Base-by-base conservation (phyloP, 1,140 invertebrate genomes). In the Zophobas morio region DNA sequence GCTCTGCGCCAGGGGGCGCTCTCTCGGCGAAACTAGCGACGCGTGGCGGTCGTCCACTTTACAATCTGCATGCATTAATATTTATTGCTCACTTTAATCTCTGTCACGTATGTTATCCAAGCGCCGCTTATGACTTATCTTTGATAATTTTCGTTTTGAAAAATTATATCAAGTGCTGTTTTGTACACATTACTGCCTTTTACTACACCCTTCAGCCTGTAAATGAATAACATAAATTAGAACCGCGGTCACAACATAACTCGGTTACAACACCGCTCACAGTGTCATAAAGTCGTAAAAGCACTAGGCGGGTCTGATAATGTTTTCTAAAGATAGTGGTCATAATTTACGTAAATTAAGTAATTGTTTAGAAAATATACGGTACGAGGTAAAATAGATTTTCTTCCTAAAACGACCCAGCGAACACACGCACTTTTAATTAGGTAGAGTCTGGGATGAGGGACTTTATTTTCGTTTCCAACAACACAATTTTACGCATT, bases 11-110 rank as follows among this genome's bases (percentile, higher is more conserved):
- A 6, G 56, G 36, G 56, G 35, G 3, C 56, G 56, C 35, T 8
- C 42, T 46, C 42, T 8, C 42, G 42, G 42, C 42, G 42, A 46
- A 46, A 46, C 42, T 46, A 46, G 56, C 36, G 54, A 33, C 20
- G 54, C 54, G 54, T 33, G 6, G 54, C 6, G 56, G 33, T 20
- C 56, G 36, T 5, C 56, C 56, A 39, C 35, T 60, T 20, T 56
- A 49, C 39, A 75, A 70, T 76, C 75, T 70, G 60, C 75, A 72
- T 71, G 47, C 60, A 72, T 72, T 77, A 77, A 77, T 77, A 77
- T 77, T 77, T 77, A 77, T 72, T 71, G 63, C 53, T 36, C 70
- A 72, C 53, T 77, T 74, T 77, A 77, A 77, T 77, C 70, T 77
- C 34, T 77, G 70, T 71, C 70, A 77, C 66, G 56, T 72, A 66